Conservation (phyloP, 2,797 vertebrate species). For the Chloroceryle inda region DNA sequence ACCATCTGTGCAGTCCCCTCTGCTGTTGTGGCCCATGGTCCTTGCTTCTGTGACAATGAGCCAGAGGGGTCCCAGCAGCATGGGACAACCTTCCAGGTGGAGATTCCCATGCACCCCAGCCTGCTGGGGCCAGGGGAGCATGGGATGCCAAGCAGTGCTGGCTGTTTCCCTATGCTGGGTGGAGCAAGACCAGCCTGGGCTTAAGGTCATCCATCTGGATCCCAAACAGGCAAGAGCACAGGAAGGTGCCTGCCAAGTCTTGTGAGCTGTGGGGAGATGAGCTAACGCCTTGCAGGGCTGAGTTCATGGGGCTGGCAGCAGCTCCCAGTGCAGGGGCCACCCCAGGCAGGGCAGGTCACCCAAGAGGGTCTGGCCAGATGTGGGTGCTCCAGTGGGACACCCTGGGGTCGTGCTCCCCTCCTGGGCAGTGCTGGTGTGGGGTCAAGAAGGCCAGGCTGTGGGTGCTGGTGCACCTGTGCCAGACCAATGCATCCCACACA, state of each 20-base stretch:
- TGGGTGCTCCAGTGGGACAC: background rate
- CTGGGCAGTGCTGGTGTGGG: background rate
- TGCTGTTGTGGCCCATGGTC: background rate
- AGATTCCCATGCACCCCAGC: background rate
- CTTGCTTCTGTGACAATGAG: background rate
- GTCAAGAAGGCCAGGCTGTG: background rate
- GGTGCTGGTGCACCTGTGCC: background rate
- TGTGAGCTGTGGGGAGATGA: background rate
- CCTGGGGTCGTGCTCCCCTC: accelerated
- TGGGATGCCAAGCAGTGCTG: background rate
- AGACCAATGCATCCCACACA: background rate
- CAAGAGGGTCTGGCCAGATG: accelerated
- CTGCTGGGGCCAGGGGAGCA: accelerated
- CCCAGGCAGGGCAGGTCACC: background rate
- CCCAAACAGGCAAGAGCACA: background rate
- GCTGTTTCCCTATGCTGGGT: background rate
- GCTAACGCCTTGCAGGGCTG: background rate
- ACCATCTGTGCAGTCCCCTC: background rate
- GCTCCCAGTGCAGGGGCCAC: background rate
- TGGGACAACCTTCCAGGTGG: background rate
- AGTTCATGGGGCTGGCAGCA: background rate
- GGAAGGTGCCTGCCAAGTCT: conserved; percentile 2
- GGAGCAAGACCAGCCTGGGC: background rate
- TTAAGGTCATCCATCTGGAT: background rate
- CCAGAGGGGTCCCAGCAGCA: accelerated